These are phyloP conservation scores for Dreissena polymorpha DNA, from an alignment of 1,140 invertebrate species.

Conservation along the genomic window DNA sequence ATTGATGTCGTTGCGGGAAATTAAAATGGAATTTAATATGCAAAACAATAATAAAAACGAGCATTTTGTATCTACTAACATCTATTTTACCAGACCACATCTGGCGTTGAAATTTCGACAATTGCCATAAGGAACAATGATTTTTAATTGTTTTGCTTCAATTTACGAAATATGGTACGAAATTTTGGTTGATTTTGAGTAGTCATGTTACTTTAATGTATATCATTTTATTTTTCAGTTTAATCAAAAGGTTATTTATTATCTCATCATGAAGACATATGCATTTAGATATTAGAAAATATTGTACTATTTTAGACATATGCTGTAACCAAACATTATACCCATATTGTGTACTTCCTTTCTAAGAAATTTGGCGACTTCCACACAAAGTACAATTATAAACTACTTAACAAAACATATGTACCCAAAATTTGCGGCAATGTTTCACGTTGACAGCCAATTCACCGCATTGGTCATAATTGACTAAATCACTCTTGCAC, in stretches of 20 bases:
- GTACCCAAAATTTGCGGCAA: slow-evolving; percentile 40
- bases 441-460: slow-evolving; percentile 14
- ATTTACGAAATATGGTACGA: no score
- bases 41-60: no score
- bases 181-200: no score
- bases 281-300: background rate
- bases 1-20: no score
- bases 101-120: no score
- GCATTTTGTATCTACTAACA: no score
- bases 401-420: background rate
- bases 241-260: background rate
- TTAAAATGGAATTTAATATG: no score
- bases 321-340: background rate
- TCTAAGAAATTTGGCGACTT: background rate
- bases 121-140: no score
- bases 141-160: no score
- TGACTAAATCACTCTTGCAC: background rate
- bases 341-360: background rate
- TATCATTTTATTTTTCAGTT: background rate
- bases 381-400: background rate
- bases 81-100: no score
- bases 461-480: slow-evolving; percentile 16
- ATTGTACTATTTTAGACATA: background rate
- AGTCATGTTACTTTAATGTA: no score
- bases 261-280: background rate